These are phyloP conservation scores for Melierax canorus DNA, from an alignment of 2,113 vertebrate species.

Conservation along the genomic window DNA sequence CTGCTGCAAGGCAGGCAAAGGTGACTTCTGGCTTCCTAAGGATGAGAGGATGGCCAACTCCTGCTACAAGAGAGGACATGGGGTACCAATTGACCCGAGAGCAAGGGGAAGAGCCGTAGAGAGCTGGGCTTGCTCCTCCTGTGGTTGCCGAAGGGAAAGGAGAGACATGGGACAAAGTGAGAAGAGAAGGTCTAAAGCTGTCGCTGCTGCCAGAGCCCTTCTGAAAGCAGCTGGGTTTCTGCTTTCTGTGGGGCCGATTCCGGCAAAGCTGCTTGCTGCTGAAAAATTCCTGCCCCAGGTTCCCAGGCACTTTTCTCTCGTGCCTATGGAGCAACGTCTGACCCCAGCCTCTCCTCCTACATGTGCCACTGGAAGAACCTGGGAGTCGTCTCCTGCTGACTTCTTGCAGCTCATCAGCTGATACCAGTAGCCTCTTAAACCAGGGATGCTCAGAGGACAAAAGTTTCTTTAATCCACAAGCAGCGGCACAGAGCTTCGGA, in stretches of 20 bases:
- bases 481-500: neutral
- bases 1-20: neutral
- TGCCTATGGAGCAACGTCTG: neutral
- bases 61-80: neutral
- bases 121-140: neutral
- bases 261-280: neutral
- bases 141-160: neutral
- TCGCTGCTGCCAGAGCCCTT: neutral
- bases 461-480: neutral
- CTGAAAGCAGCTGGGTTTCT: neutral
- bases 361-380: neutral
- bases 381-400: neutral
- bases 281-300: neutral
- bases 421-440: neutral
- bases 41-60: neutral
- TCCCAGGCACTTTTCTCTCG: neutral
- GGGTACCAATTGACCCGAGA: fast-evolving
- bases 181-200: neutral
- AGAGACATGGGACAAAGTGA: neutral
- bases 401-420: neutral
- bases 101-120: neutral
- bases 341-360: neutral
- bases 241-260: neutral
- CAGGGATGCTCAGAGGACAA: neutral
- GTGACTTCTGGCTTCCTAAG: neutral